Base-by-base conservation (phyloP, 2,888 invertebrate species). In the Synergus itoensis region DNA sequence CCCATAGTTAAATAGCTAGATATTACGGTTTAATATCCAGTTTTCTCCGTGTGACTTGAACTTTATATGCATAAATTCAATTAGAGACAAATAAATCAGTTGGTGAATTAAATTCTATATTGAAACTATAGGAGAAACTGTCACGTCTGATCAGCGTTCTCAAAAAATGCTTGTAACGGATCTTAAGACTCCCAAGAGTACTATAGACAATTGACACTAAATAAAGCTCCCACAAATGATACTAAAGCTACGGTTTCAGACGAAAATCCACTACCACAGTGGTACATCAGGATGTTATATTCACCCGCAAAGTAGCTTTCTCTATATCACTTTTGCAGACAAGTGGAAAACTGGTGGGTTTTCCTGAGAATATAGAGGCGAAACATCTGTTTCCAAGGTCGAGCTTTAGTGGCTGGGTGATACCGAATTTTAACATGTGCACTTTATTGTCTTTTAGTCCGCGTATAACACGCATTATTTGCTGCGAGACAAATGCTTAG, bases 391-490 rank as follows among this genome's bases (percentile, higher is more conserved):
- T 81, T 65, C 57, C 60, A 18, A 60, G 43, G 75, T 12, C 53
- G 40, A 48, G 79, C 45, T 76, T 73, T 78, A 79, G 75, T 36
- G 67, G 69, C 69, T 76, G 60, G 36, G 28, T 77, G 48, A 69
- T 48, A 75, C 60, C 83, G 84, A 84, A 86, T 87, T 85, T 89
- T 86, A 87, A 87, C 89, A 87, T 87, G 87, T 89, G 89, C 86
- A 84, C 82, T 88, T 88, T 88, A 89, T 88, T 88, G 89, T 88
- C 87, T 84, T 86, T 88, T 86, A 85, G 86, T 80, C 80, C 82
- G 83, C 82, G 85, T 89, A 89, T 88, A 88, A 87, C 87, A 88
- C 87, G 89, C 87, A 86, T 89, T 89, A 89, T 89, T 89, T 88
- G 87, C 84, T 84, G 81, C 77, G 84, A 88, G 89, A 89, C 85